Percentiles rank a stretch among this genome's conserved stretches.
These are phyloP conservation scores for Leiothrix lutea DNA, from an alignment of 2,113 vertebrate genomes.

Conservation along the genomic window DNA sequence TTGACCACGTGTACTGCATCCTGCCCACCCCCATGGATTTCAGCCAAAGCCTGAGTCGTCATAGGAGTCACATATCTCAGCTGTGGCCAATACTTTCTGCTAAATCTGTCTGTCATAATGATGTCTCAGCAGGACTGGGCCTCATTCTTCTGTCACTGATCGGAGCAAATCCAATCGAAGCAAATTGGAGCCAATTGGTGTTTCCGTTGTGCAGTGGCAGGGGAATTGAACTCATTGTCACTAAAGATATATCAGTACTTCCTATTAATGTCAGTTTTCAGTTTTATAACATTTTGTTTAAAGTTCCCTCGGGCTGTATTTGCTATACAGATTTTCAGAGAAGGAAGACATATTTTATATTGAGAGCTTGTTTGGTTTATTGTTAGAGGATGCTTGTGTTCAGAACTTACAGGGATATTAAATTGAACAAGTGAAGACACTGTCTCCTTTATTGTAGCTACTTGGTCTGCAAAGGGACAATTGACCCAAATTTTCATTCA, in stretches of 20 bases:
- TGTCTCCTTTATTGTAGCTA: not conserved
- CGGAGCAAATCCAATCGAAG: slow-evolving; percentile 40
- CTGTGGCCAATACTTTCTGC: slow-evolving; percentile 26
- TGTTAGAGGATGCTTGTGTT: slow-evolving; percentile 25
- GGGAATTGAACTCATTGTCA: slow-evolving; percentile 63
- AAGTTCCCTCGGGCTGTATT: slow-evolving; percentile 71
- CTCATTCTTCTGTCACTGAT: slow-evolving; percentile 42
- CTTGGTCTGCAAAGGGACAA: not conserved
- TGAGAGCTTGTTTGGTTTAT: slow-evolving; percentile 40
- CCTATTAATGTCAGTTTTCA: slow-evolving; percentile 76
- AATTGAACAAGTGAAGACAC: not conserved
- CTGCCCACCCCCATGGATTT: not conserved
- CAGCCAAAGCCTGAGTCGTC: not conserved
- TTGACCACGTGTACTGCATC: not conserved
- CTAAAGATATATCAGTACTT: slow-evolving; percentile 73
- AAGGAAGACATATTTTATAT: slow-evolving; percentile 39
- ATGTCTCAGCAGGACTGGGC: slow-evolving; percentile 64
- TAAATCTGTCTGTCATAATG: slow-evolving; percentile 54
- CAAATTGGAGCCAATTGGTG: slow-evolving; percentile 63
- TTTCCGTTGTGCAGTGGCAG: slow-evolving; percentile 46
- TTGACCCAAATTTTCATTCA: not conserved
- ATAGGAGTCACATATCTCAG: not conserved
- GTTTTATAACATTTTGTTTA: slow-evolving; percentile 74
- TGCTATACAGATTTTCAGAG: slow-evolving; percentile 61
- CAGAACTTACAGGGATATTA: not conserved